These are phyloP conservation scores for Lycocerus yunnanus DNA, from an alignment of 2,888 invertebrate genomes.

Conservation along the genomic window DNA sequence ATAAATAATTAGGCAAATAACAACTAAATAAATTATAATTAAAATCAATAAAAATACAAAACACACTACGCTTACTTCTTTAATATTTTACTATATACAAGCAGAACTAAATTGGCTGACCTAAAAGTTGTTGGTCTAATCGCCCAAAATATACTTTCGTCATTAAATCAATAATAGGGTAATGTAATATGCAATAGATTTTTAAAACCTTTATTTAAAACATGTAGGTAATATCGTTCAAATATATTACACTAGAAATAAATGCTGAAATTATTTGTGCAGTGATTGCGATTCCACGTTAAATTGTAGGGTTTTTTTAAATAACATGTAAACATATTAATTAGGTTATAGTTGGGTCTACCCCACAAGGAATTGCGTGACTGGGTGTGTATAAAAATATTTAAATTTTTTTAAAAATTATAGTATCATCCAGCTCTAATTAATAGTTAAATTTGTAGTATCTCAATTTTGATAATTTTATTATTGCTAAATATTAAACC, in stretches of 20 bases:
- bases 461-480: not conserved
- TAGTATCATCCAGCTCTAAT: not conserved
- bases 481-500: not conserved
- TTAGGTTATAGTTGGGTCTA: not conserved
- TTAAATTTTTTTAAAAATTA: not conserved
- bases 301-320: not conserved
- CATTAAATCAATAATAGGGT: not conserved
- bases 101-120: slow-evolving; percentile 6
- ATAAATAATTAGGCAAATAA: not conserved
- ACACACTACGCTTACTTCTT: not conserved
- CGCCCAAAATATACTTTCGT: not conserved
- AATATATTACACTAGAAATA: not conserved
- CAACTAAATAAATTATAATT: not conserved
- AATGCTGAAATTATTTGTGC: not conserved
- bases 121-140: slow-evolving; percentile 1
- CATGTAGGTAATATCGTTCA: not conserved
- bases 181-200: not conserved
- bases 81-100: slow-evolving; percentile 3
- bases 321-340: not conserved
- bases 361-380: not conserved
- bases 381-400: not conserved
- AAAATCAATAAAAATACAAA: not conserved
- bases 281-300: not conserved
- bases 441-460: not conserved
- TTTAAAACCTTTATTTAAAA: not conserved